These are phyloP conservation scores for Smutsia gigantea DNA, from an alignment of 2,797 vertebrate genomes.

Conservation along the genomic window DNA sequence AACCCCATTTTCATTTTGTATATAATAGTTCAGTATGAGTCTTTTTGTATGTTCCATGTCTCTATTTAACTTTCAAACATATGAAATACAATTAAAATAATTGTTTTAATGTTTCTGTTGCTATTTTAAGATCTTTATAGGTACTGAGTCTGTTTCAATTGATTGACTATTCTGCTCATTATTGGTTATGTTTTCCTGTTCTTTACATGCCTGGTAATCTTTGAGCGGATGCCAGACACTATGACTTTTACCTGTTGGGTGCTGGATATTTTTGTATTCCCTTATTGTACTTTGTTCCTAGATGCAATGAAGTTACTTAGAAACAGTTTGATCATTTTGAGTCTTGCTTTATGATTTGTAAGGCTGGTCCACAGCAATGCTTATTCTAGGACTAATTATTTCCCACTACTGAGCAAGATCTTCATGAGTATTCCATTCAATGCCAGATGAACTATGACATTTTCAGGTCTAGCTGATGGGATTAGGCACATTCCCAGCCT, in stretches of 20 bases:
- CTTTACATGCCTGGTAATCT: neutral
- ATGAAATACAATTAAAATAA: constrained; percentile 22
- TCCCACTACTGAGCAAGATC: neutral
- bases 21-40: neutral
- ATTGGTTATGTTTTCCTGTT: constrained; percentile 43
- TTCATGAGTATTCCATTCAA: neutral
- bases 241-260: constrained; percentile 34
- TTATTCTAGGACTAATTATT: constrained; percentile 47
- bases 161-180: neutral
- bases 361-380: neutral
- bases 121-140: neutral
- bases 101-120: constrained; percentile 20
- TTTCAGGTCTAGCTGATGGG: neutral
- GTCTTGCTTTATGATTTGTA: constrained; percentile 34
- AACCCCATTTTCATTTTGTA: constrained; percentile 32
- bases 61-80: constrained; percentile 35
- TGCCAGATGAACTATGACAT: neutral
- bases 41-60: neutral
- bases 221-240: neutral
- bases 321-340: neutral
- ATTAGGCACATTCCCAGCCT: neutral
- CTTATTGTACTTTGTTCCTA: constrained; percentile 40
- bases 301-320: neutral
- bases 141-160: neutral
- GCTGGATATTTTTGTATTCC: constrained; percentile 33